Evolutionary conservation across 2,113 vertebrate species (phyloP).

Genomic region (Oncorhynchus mykiss): DNA sequence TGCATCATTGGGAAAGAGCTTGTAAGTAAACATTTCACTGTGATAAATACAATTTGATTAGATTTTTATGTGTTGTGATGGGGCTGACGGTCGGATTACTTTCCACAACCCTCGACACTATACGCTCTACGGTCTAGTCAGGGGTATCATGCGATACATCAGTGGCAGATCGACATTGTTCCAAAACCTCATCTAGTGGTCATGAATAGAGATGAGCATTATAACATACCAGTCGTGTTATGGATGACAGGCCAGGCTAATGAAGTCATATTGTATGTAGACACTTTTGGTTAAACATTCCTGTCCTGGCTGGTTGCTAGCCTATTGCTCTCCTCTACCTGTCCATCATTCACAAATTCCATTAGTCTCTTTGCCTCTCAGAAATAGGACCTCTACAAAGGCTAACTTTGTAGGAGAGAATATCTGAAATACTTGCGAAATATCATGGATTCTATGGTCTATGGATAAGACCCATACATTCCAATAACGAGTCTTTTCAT

Average conservation of each 20-base stretch:
- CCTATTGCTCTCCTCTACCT: slow-evolving; percentile 34
- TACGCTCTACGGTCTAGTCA: slow-evolving; percentile 61
- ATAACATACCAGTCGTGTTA: slow-evolving; percentile 17
- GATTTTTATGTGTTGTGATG: slow-evolving; percentile 54
- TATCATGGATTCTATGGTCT: neutral
- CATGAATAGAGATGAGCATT: slow-evolving; percentile 61
- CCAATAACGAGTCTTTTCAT: slow-evolving; percentile 36
- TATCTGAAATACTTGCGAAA: neutral
- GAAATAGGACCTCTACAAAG: slow-evolving; percentile 22
- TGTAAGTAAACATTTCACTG: too few species aligned
- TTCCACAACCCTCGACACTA: slow-evolving; percentile 61
- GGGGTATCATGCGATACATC: slow-evolving; percentile 60
- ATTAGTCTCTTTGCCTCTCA: slow-evolving; percentile 36
- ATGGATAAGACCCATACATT: neutral
- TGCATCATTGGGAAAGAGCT: too few species aligned
- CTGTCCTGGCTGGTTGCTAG: slow-evolving; percentile 26
- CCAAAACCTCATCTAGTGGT: slow-evolving; percentile 58
- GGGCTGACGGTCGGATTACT: slow-evolving; percentile 52
- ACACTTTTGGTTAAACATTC: slow-evolving; percentile 20
- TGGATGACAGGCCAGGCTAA: slow-evolving; percentile 53
- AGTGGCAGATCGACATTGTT: slow-evolving; percentile 60
- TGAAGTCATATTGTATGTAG: slow-evolving; percentile 49
- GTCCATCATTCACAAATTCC: slow-evolving; percentile 19
- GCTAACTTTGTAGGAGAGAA: neutral
- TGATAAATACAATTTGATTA: too few species aligned